Base-by-base conservation (phyloP, 1,140 invertebrate genomes). In the Nixonia krombeini region DNA sequence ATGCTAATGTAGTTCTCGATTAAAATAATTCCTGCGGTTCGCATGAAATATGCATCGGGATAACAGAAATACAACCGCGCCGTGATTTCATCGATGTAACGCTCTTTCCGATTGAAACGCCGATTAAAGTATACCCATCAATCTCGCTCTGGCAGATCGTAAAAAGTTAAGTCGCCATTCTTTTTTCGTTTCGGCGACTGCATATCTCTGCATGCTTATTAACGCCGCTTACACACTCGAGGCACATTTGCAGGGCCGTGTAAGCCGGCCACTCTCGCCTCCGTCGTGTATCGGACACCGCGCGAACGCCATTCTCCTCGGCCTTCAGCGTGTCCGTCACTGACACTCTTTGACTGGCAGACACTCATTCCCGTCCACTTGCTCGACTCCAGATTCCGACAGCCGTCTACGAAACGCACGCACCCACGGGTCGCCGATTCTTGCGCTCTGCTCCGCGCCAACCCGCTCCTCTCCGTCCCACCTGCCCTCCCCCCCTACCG, bases 331-430 rank as follows among this genome's bases (percentile, higher is more conserved):
- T 69, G 70, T 76, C 75, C 63, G 67, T 74, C 69, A 72, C 58
- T 65, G 53, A 23, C 23, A 63, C 62, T 71, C 70, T 75, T 78
- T 76, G 75, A 79, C 73, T 79, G 77, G 74, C 77, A 75, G 73
- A 69, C 74, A 71, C 71, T 76, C 76, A 76, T 78, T 77, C 63
- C 75, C 73, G 72, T 74, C 74, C 58, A 71, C 72, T 62, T 64
- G 53, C 66, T 38, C 63, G 72, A 51, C 64, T 46, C 68, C 15
- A 57, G 62, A 51, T 53, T 51, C 52, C 63, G 59, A 61, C 62
- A 64, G 52, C 42, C 37, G 35, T 17, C 42, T 44, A 63, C 52
- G 47, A 58, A 58, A 53, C 47, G 42, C 47, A 67, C 51, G 47
- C 52, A 40, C 40, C 50, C 26, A 31, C 28, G 13, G 18, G 31